A percentile compares a stretch with the other conserved stretches of the same genome.
Evolutionary conservation across 2,888 invertebrate genomes (phyloP).

Genomic region (Diarsia brunnea): DNA sequence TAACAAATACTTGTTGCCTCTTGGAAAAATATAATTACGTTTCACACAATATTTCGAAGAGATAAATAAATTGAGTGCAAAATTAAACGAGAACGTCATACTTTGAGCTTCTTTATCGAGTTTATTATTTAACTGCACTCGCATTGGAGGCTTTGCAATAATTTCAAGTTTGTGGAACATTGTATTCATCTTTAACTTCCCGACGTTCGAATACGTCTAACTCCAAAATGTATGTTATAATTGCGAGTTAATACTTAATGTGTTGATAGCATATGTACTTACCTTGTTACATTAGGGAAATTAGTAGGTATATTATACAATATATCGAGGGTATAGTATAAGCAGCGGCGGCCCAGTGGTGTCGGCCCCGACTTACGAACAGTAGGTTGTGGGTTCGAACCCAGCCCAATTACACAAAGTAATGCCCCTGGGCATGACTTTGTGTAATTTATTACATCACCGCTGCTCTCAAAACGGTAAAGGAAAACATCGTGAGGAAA

Average conservation of each 20-base stretch:
- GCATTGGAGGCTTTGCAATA: not conserved
- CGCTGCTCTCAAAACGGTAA: too few species aligned
- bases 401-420: too few species aligned
- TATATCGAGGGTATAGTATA: too few species aligned
- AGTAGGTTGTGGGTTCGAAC: too few species aligned
- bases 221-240: not conserved
- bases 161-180: slow-evolving; percentile 2
- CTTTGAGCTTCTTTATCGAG: slow-evolving; percentile 11
- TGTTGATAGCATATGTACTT: not conserved
- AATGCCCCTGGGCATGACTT: too few species aligned
- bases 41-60: slow-evolving; percentile 23
- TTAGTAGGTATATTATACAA: not conserved
- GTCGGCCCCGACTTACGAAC: too few species aligned
- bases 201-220: not conserved
- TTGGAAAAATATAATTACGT: slow-evolving; percentile 4
- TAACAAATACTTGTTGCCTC: slow-evolving; percentile 9
- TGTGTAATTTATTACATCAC: too few species aligned
- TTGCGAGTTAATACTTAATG: not conserved
- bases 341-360: too few species aligned
- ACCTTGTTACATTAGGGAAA: not conserved
- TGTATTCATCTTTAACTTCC: not conserved
- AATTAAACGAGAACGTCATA: slow-evolving; percentile 3
- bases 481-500: too few species aligned
- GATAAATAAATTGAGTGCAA: slow-evolving; percentile 9
- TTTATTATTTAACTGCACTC: slow-evolving; percentile 4